A percentile compares a stretch with the other conserved stretches of the same genome.
Conservation (phyloP, 2,888 invertebrate genomes). For the Tipula confusa region DNA sequence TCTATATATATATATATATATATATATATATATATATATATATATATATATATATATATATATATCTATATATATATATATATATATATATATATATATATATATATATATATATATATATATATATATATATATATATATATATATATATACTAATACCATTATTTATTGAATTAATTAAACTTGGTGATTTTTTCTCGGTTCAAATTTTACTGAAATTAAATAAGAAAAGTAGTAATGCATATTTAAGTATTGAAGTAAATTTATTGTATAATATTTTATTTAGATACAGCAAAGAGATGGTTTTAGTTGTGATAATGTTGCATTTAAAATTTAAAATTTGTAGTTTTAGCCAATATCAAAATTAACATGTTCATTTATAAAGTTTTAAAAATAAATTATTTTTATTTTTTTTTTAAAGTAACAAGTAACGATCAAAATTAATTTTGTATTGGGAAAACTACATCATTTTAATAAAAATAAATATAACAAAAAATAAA, state of each 20-base stretch:
- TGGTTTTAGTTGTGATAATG: background rate
- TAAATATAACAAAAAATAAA: background rate
- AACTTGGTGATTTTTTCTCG: background rate
- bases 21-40: background rate
- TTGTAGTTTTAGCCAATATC: background rate
- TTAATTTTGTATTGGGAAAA: background rate
- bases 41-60: background rate
- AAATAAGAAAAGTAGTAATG: background rate
- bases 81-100: background rate
- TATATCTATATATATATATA: background rate
- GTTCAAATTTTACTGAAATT: slow-evolving; percentile 7
- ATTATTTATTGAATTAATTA: background rate
- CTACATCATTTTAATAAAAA: background rate
- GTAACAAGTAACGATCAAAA: no score
- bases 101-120: background rate
- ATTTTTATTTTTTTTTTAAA: no score
- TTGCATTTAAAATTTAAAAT: background rate
- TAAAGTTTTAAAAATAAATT: no score
- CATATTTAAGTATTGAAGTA: background rate
- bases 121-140: background rate
- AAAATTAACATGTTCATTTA: background rate
- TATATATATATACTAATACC: background rate
- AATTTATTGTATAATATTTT: background rate
- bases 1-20: background rate
- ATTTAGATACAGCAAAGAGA: background rate